Conservation (phyloP, 2,888 invertebrate genomes). For the Aleiodes testaceus region DNA sequence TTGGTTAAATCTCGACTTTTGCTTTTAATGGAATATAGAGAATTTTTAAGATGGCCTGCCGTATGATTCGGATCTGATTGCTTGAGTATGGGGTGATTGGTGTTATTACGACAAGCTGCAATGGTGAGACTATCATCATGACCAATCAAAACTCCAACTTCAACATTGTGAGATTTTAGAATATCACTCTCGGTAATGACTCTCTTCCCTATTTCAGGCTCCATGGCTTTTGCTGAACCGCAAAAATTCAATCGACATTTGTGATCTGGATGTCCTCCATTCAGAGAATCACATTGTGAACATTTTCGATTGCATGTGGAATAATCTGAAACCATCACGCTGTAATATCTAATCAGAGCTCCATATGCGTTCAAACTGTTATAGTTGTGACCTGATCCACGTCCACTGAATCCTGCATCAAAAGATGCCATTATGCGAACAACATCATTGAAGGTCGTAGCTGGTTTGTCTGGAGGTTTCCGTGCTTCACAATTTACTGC, state of each 20-base stretch:
- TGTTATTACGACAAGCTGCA: constrained; percentile 47
- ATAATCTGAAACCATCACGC: no score
- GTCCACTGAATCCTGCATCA: no score
- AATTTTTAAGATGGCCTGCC: constrained; percentile 47
- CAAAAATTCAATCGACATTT: constrained; percentile 56
- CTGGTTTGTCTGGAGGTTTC: no score
- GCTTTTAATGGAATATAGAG: constrained; percentile 47
- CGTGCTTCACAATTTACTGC: no score
- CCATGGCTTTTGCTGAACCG: constrained; percentile 58
- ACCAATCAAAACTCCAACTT: constrained; percentile 44
- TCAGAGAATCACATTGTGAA: no score
- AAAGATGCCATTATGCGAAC: no score
- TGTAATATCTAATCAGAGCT: no score
- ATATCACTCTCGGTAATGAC: constrained; percentile 43
- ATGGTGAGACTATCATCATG: constrained; percentile 57
- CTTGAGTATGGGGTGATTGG: constrained; percentile 51
- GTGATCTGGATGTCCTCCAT: no score
- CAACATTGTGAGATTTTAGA: constrained; percentile 48
- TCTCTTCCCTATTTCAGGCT: constrained; percentile 52
- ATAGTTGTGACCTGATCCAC: no score
- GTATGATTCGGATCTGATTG: constrained; percentile 54
- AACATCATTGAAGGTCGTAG: no score
- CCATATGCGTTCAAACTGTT: no score
- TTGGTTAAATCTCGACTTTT: constrained; percentile 43
- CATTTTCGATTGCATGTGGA: no score